These are phyloP conservation scores for Crotophaga sulcirostris DNA, from an alignment of 2,113 vertebrate species.

Conservation along the genomic window DNA sequence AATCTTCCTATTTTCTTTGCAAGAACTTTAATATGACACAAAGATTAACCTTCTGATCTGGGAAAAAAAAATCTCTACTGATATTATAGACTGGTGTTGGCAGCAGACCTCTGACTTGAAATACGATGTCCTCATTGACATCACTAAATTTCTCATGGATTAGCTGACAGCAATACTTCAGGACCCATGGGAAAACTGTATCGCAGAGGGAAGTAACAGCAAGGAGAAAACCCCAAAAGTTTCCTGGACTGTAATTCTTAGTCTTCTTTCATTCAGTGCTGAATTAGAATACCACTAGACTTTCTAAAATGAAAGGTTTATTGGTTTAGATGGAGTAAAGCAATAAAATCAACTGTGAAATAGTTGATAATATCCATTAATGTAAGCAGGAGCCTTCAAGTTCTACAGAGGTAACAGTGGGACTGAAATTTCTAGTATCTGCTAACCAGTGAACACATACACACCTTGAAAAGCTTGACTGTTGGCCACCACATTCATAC, in stretches of 20 bases:
- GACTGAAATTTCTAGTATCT: neutral
- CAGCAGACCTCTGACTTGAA: slow-evolving; percentile 6
- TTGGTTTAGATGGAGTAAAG: neutral
- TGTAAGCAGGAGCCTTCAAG: neutral
- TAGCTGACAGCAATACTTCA: neutral
- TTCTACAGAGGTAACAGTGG: neutral
- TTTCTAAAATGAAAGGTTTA: neutral
- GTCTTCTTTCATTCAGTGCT: neutral
- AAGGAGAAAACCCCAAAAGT: neutral
- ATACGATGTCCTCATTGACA: neutral
- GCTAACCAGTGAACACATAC: neutral
- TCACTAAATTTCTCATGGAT: slow-evolving; percentile 41
- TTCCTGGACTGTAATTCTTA: neutral
- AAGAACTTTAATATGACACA: neutral
- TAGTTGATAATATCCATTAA: neutral
- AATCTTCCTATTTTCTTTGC: neutral
- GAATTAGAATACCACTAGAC: neutral
- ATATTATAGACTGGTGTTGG: neutral
- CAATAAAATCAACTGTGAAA: neutral
- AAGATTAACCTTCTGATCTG: slow-evolving; percentile 24
- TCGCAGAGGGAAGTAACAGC: neutral
- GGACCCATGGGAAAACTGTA: neutral
- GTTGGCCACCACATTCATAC: neutral
- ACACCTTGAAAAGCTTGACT: neutral
- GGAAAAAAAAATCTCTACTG: neutral